Percentiles rank a stretch among this genome's conserved stretches.
phyloP scores from a whole-genome alignment of 1,140 invertebrate species.

The Dendrolimus kikuchii region DNA sequence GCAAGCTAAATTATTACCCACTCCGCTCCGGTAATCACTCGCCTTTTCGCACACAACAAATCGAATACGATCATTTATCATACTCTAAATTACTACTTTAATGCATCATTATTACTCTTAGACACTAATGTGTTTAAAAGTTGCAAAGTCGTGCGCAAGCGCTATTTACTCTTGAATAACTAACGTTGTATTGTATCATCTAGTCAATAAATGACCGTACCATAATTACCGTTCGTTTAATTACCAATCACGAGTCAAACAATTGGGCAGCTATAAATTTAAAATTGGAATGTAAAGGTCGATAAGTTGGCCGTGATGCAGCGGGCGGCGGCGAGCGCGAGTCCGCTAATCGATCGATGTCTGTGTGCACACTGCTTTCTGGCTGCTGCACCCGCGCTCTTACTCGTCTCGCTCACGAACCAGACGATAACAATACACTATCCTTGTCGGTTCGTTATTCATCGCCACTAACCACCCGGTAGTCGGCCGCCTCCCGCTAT shows the following conservation, averaged over 20 bases:
- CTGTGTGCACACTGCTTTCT: slow-evolving; percentile 55
- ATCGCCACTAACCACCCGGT: slow-evolving; percentile 63
- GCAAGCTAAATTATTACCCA: slow-evolving; percentile 28
- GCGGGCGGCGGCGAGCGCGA: slow-evolving; percentile 39
- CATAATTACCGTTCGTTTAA: not conserved
- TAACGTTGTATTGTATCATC: no score
- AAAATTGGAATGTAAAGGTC: slow-evolving; percentile 49
- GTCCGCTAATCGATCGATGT: slow-evolving; percentile 63
- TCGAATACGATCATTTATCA: no score
- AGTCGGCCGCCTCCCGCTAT: slow-evolving; percentile 52
- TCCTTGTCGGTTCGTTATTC: slow-evolving; percentile 57
- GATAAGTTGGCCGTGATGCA: slow-evolving; percentile 51
- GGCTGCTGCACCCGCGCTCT: slow-evolving; percentile 47
- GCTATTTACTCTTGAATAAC: no score
- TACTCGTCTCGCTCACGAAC: slow-evolving; percentile 42
- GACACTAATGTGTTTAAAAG: no score
- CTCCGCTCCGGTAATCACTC: slow-evolving; percentile 16
- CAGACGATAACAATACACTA: slow-evolving; percentile 33
- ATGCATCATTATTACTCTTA: no score
- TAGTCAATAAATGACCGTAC: no score
- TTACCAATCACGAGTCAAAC: slow-evolving; percentile 16
- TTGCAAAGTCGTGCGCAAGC: no score
- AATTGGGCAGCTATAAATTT: slow-evolving; percentile 51
- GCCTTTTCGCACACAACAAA: not conserved
- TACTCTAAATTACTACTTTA: no score